These are phyloP conservation scores for Phymatocera aterrima DNA, from an alignment of 2,888 invertebrate genomes.

Conservation along the genomic window DNA sequence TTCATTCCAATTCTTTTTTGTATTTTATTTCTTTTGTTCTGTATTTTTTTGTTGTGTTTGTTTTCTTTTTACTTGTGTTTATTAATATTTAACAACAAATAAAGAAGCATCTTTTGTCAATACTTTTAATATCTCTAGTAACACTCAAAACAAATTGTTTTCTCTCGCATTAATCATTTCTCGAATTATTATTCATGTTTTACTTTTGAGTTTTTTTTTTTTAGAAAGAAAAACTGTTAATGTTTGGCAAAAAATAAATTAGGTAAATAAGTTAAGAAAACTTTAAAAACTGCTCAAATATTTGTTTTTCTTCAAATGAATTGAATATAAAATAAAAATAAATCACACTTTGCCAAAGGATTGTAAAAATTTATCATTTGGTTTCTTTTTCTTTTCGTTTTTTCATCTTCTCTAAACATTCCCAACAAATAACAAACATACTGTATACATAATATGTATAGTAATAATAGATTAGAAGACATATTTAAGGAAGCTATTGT, in stretches of 20 bases:
- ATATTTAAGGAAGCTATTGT: slow-evolving; percentile 65
- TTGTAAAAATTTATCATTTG: slow-evolving; percentile 10
- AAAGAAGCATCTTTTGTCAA: slow-evolving; percentile 70
- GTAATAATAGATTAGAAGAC: slow-evolving; percentile 67
- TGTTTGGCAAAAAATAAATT: slow-evolving; percentile 15
- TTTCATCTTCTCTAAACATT: slow-evolving; percentile 65
- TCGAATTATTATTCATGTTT: slow-evolving; percentile 52
- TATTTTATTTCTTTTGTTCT: slow-evolving; percentile 61
- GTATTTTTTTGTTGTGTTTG: slow-evolving; percentile 58
- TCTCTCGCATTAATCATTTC: slow-evolving; percentile 54
- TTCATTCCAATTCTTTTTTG: too few relatives aligned
- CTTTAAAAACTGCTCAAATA: neutral
- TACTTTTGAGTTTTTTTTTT: slow-evolving; percentile 45
- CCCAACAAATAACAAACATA: slow-evolving; percentile 67
- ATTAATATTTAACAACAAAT: slow-evolving; percentile 72
- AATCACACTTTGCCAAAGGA: slow-evolving; percentile 22
- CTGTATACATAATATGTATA: slow-evolving; percentile 55
- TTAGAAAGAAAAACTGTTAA: slow-evolving; percentile 2
- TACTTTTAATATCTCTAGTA: slow-evolving; percentile 68
- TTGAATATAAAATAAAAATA: slow-evolving; percentile 10
- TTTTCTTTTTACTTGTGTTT: slow-evolving; percentile 68
- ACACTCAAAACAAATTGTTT: slow-evolving; percentile 70
- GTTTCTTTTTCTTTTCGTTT: too few relatives aligned
- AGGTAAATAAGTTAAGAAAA: neutral
- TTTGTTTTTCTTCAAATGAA: neutral